These are phyloP conservation scores for Sinocyclocheilus maitianheensis DNA, from an alignment of 2,113 vertebrate species.

Conservation along the genomic window DNA sequence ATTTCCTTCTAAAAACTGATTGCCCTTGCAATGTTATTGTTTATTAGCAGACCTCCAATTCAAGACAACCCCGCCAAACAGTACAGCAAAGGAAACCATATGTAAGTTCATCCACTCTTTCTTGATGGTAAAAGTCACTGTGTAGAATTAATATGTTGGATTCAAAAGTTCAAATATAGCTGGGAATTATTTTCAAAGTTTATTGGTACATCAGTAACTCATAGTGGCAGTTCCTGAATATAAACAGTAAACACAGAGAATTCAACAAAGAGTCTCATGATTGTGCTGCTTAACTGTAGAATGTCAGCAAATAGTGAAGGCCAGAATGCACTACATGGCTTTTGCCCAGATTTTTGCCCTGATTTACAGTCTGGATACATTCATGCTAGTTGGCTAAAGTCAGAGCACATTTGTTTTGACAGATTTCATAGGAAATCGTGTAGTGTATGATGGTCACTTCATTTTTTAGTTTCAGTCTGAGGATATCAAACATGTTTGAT, in stretches of 20 bases:
- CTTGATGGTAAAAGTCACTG: not conserved
- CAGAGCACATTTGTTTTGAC: too few species aligned
- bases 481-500: too few species aligned
- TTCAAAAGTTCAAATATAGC: not conserved
- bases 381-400: too few species aligned
- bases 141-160: not conserved
- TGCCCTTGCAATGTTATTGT: not conserved
- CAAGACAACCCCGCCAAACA: not conserved
- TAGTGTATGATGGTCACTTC: too few species aligned
- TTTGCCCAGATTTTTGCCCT: too few species aligned
- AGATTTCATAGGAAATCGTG: too few species aligned
- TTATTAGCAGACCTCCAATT: not conserved
- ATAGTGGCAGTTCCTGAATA: not conserved
- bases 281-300: not conserved
- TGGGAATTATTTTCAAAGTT: not conserved
- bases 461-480: too few species aligned
- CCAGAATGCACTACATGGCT: too few species aligned
- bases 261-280: not conserved
- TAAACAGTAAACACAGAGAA: not conserved
- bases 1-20: not conserved
- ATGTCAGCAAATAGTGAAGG: not conserved
- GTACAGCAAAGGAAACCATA: not conserved
- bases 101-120: not conserved
- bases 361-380: too few species aligned
- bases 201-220: not conserved